Evolutionary conservation across 2,797 vertebrate genomes (phyloP), one percentile per base, ranked within the genome.

Genomic region (Glossophaga mutica): DNA sequence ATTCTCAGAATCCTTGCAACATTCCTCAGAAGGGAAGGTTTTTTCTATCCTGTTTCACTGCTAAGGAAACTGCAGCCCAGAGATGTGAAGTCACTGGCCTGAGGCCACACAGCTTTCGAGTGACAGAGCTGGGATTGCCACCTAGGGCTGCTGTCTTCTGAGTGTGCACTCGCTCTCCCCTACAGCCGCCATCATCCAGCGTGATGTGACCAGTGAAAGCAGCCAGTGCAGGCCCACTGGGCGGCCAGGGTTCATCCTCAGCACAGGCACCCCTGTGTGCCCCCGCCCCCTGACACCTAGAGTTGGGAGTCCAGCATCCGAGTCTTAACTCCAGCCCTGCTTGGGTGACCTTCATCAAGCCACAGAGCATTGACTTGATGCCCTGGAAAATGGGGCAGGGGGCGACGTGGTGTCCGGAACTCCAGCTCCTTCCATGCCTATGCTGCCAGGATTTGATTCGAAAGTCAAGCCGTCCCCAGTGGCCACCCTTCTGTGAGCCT

Each of bases 261-360:
- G 29, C 21, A 0, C 29, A 15, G 9, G 34, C 39, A 71, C 42
- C 19, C 32, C 71, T 6, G 10, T 18, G 0, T 5, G 24, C 55
- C 22, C 10, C 55, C 15, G 0, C 6, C 4, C 15, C 24, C 48
- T 10, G 24, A 82, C 50, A n/a, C 39, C 48, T 34, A 10, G 71
- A 34, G 15, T 16, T 14, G 22, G 22, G n/a, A 59, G 50, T 16
- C 44, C 73, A 55, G 62, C 2, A 0, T 22, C 42, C 0, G 0
- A 73, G 34, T 14, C 68, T 50, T 2, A 39, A 67, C 57, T 67
- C 67, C 29, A 76, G 48, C 22, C 46, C 52, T 71, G 32, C 34
- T 29, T 55, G 6, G 71, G 16, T 7, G 42, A 34, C 16, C 39
- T 32, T 22, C 7, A 95, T 50, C 73, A 48, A 50, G 34, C 44